Evolutionary conservation across 35 echinoderm and acorn worm species (phyloP).

Genomic region (Hemicentrotus pulcherrimus): DNA sequence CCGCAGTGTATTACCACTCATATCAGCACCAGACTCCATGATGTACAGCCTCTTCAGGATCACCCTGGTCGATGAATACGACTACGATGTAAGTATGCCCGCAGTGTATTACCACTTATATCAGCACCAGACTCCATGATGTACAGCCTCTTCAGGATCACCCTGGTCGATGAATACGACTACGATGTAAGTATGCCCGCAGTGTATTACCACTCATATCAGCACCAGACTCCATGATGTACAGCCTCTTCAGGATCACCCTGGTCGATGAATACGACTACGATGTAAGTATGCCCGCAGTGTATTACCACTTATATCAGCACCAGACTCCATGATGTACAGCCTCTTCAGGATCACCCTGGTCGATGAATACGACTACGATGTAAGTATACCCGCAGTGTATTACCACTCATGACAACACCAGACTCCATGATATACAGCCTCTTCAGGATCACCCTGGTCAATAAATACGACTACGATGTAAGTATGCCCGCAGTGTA

Average conservation of each 20-base stretch:
- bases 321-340: conserved; percentile 79
- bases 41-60: conserved; percentile 88
- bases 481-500: no score
- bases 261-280: conserved; percentile 98
- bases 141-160: conserved; percentile 89
- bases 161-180: conserved; percentile 96
- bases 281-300: conserved; percentile 69
- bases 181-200: conserved; percentile 79
- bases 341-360: conserved; percentile 90
- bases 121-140: conserved; percentile 70
- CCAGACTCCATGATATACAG: conserved; percentile 79
- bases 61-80: conserved; percentile 95
- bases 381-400: conserved; percentile 91
- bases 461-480: conserved; percentile 96
- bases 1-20: conserved; percentile 12
- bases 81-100: conserved; percentile 86
- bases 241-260: conserved; percentile 87
- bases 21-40: conserved; percentile 75
- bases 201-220: conserved; percentile 54
- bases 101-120: conserved; percentile 49
- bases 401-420: conserved; percentile 74
- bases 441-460: conserved; percentile 88
- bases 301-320: conserved; percentile 56
- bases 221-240: conserved; percentile 75
- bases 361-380: conserved; percentile 97